Conservation (phyloP, 2,888 invertebrate species). For the Agrilus mali region DNA sequence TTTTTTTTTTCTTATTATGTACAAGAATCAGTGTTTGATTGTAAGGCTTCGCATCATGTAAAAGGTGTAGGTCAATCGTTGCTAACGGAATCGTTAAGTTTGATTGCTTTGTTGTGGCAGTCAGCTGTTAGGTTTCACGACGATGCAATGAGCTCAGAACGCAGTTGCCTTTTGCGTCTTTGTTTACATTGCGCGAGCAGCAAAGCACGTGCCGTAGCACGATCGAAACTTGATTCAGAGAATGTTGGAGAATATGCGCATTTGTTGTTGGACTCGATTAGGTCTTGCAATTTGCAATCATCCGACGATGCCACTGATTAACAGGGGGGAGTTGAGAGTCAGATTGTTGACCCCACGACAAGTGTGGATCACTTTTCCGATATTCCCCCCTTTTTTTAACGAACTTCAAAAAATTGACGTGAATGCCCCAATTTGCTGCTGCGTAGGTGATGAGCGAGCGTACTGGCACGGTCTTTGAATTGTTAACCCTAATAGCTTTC, state of each 20-base stretch:
- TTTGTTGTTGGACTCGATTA: conserved; percentile 9
- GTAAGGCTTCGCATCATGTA: too few species aligned
- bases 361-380: conserved; percentile 8
- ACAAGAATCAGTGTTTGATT: too few species aligned
- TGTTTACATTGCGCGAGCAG: conserved; percentile 7
- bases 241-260: conserved; percentile 11
- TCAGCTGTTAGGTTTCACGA: conserved; percentile 31
- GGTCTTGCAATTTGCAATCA: conserved; percentile 1
- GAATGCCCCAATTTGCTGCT: too few species aligned
- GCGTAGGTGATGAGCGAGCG: too few species aligned
- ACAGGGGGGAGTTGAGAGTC: conserved; percentile 9
- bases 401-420: too few species aligned
- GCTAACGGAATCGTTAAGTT: too few species aligned
- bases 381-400: conserved; percentile 3
- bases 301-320: too few species aligned
- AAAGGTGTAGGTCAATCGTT: too few species aligned
- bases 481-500: too few species aligned
- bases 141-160: conserved; percentile 19
- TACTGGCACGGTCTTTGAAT: too few species aligned
- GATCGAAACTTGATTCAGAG: conserved; percentile 7
- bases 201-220: conserved; percentile 6
- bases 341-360: conserved; percentile 22
- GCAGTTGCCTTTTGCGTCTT: conserved; percentile 11
- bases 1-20: too few species aligned
- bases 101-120: conserved; percentile 31